Base-by-base conservation (phyloP, 2,888 invertebrate genomes). In the Brachylomia viminalis region DNA sequence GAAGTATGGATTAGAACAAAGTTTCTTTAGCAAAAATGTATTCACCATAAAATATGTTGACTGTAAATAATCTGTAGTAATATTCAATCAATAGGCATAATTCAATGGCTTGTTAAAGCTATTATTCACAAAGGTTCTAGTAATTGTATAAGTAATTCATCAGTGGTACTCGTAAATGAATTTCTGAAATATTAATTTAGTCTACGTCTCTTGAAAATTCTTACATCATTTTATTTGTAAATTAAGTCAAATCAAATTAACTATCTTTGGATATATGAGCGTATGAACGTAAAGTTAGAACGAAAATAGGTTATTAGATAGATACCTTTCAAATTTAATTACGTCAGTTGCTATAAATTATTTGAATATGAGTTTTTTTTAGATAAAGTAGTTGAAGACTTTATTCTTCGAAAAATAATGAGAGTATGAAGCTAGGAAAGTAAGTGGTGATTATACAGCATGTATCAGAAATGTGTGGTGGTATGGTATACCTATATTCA, bases 221-320 rank as follows among this genome's bases (percentile, higher is more conserved):
- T 61, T 56, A 52, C 45, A 78, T 72, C 13, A 69, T 78, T 72
- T 71, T 72, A 64, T 54, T 54, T 54, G 65, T 30, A 83, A 83
- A 83, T 59, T 67, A 38, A 59, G 27, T 67, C 23, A 42, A 70
- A 79, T 83, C 23, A 62, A 42, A 83, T 83, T 73, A 70, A 45
- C 58, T 79, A 47, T 64, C 61, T 52, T 47, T 70, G 42, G 30
- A 27, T n/a, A n/a, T n/a, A n/a, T 23, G 23, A 45, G 20, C 27
- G 4, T 56, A 47, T 52, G 45, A 52, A 73, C 17, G 78, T 69
- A 69, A 45, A 72, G 62, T 72, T 30, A 38, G 4, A 27, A 52
- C 17, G 2, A 61, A 77, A 77, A 45, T 64, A 10, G 10, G 6
- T 33, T 58, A 52, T 62, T 27, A 10, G 27, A 58, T 38, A 47